Evolutionary conservation across 2,797 vertebrate species (phyloP).

Genomic region (Euthynnus affinis): DNA sequence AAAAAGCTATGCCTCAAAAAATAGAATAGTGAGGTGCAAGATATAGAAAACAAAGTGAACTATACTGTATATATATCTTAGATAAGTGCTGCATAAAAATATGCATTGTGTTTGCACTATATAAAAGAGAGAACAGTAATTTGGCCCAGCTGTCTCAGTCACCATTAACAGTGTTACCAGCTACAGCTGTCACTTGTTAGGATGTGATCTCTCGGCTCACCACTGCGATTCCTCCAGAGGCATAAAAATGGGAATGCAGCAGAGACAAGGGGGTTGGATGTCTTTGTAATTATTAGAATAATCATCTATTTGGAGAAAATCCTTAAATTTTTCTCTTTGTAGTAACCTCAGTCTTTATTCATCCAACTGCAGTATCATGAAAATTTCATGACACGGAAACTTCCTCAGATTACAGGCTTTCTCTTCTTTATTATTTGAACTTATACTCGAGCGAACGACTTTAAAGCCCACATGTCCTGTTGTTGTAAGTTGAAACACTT

Average conservation of each 20-base stretch:
- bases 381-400: neutral
- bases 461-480: neutral
- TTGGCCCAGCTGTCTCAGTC: neutral
- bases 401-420: neutral
- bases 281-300: constrained; percentile 20
- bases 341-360: neutral
- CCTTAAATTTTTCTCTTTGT: neutral
- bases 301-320: constrained; percentile 2
- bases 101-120: neutral
- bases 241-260: neutral
- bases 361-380: neutral
- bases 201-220: constrained; percentile 24
- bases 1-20: no score
- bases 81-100: neutral
- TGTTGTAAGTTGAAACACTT: neutral
- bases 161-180: constrained; percentile 9
- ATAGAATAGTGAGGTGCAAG: no score
- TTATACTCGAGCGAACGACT: neutral
- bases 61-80: neutral
- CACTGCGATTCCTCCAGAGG: constrained; percentile 17
- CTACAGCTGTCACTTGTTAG: constrained; percentile 27
- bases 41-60: neutral
- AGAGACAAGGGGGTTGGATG: neutral
- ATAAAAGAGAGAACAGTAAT: neutral
- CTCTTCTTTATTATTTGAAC: neutral